phyloP scores from a whole-genome alignment of 2,797 vertebrate genomes.

The Natrix natrix region DNA sequence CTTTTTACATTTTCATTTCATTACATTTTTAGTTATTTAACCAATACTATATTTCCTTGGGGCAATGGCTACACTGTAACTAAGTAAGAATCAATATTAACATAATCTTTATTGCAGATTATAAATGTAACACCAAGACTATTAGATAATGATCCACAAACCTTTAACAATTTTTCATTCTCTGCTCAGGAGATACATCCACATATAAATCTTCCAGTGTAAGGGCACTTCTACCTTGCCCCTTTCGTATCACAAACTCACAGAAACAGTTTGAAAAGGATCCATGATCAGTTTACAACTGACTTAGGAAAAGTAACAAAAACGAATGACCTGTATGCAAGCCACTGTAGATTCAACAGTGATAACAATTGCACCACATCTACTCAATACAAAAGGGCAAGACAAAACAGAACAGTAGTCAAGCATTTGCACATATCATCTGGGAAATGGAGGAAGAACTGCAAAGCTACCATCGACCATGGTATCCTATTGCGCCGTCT shows the following conservation, averaged over 20 bases:
- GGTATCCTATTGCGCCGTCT: too few species aligned
- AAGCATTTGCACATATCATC: not conserved
- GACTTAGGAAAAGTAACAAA: not conserved
- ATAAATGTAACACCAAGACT: not conserved
- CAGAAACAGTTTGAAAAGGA: not conserved
- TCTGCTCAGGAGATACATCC: not conserved
- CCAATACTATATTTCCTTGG: slow-evolving; percentile 10
- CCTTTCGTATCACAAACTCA: not conserved
- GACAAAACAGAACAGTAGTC: not conserved
- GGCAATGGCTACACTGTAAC: not conserved
- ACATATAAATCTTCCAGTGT: not conserved
- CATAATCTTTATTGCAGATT: not conserved
- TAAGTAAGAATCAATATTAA: slow-evolving; percentile 10
- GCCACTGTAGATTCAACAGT: not conserved
- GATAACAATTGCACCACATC: not conserved
- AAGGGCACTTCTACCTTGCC: not conserved
- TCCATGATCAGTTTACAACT: not conserved
- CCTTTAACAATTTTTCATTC: not conserved
- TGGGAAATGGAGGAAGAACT: not conserved
- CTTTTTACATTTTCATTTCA: not conserved
- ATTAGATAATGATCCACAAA: not conserved
- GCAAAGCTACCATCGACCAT: not conserved
- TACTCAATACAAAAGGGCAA: not conserved
- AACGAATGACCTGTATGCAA: not conserved
- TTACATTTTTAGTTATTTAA: not conserved